Base-by-base conservation (phyloP, 2,797 vertebrate genomes). In the Zenarchopterus dispar region DNA sequence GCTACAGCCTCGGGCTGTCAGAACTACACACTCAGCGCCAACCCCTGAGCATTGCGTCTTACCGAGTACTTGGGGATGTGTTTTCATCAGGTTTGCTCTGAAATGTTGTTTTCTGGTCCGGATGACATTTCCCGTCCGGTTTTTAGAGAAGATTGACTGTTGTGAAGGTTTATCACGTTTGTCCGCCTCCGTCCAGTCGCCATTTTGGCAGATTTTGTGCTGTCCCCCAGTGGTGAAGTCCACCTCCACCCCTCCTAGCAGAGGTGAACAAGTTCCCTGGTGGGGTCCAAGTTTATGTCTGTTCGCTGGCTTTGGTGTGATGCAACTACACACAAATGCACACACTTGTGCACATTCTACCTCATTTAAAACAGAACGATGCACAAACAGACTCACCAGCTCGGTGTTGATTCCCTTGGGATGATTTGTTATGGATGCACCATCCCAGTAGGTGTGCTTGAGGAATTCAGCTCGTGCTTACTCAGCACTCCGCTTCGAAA, bases 361-460 rank as follows among this genome's bases (percentile, higher is more conserved):
- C 19, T 54, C 31, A 43, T 75, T 73, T 70, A 62, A 75, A 63
- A 65, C 62, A 70, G 24, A 68, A 56, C 60, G 62, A 56, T 23
- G 7, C 56, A 44, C 69, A 66, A 44, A 26, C 58, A 70, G 50
- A 33, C 78, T 74, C 69, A 45, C 52, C 60, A 61, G 53, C 56
- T 71, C 53, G 66, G 46, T 56, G 71, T 82, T 63, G 66, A 62
- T 75, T 84, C 80, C 83, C 77, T 70, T 6, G 17, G 66, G 73
- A 78, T 76, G 76, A 84, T 84, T 84, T 70, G 81, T 88, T 81
- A 83, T 84, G 75, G 67, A 79, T 78, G 77, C 17, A 11, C 39
- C 36, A 52, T 77, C 84, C 75, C 83, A 57, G 64, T 71, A 73
- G 73, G 66, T 18, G 48, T 24, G 66, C 47, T 62, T 61, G 49